Evolutionary conservation across 1,140 invertebrate genomes (phyloP).

Genomic region (Caenorhabditis inopinata): DNA sequence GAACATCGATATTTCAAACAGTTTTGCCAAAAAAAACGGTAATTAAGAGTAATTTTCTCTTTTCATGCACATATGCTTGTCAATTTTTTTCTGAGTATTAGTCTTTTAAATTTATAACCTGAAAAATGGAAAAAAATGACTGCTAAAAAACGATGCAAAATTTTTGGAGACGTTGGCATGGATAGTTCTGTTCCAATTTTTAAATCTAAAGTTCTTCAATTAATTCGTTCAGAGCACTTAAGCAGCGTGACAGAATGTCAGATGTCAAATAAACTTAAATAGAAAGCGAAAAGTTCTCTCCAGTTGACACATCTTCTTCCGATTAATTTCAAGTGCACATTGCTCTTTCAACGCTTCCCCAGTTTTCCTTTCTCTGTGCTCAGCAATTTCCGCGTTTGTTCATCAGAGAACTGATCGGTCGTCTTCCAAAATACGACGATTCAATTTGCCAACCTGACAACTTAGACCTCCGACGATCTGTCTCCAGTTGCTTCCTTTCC

Average conservation of each 20-base stretch:
- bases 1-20: too few relatives aligned
- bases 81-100: too few relatives aligned
- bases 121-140: too few relatives aligned
- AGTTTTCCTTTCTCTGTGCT: not conserved
- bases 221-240: not conserved
- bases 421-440: not conserved
- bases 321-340: not conserved
- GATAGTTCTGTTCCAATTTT: too few relatives aligned
- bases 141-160: too few relatives aligned
- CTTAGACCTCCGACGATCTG: not conserved
- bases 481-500: not conserved
- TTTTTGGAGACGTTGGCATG: too few relatives aligned
- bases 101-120: too few relatives aligned
- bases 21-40: too few relatives aligned
- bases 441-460: slow-evolving; percentile 21
- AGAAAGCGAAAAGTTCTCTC: not conserved
- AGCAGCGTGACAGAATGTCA: not conserved
- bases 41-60: too few relatives aligned
- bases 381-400: slow-evolving; percentile 24
- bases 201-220: too few relatives aligned
- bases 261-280: slow-evolving; percentile 21
- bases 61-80: too few relatives aligned
- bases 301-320: slow-evolving; percentile 24
- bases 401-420: slow-evolving; percentile 9
- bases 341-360: not conserved